Conservation (phyloP, 1,140 invertebrate species). For the Phymorhynchus buccinoides region DNA sequence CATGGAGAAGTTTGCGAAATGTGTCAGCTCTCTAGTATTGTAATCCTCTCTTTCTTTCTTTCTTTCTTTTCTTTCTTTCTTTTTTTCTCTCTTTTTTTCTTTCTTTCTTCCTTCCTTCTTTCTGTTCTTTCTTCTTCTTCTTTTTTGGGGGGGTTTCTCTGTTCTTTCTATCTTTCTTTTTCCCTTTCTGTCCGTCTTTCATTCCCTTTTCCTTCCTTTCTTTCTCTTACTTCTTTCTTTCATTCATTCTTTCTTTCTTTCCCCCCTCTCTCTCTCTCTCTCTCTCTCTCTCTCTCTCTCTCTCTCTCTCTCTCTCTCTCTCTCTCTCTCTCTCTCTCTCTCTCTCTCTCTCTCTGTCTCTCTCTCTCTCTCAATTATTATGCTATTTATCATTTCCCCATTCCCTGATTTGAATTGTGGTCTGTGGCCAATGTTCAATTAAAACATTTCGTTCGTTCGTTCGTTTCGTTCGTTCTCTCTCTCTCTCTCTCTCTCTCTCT, state of each 20-base stretch:
- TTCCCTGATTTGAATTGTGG: no score
- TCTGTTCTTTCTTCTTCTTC: neutral
- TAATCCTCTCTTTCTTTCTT: no score
- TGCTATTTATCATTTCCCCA: no score
- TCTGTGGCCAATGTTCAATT: no score
- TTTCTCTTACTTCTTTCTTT: neutral
- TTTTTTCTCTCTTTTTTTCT: neutral
- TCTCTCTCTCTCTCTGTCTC: neutral
- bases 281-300: neutral
- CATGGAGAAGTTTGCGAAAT: no score
- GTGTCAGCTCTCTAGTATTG: no score
- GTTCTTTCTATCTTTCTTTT: neutral
- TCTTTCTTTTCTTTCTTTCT: neutral
- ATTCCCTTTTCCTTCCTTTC: neutral
- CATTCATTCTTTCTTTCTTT: neutral
- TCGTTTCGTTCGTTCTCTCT: no score
- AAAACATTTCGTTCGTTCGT: no score
- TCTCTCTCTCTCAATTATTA: no score
- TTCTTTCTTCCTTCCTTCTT: neutral
- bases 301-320: neutral
- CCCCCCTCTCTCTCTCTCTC: neutral
- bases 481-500: no score
- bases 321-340: neutral
- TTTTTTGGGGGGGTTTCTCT: neutral
- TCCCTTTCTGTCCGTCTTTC: neutral